These are phyloP conservation scores for Oxyura jamaicensis DNA, from an alignment of 2,113 vertebrate species.

Conservation along the genomic window DNA sequence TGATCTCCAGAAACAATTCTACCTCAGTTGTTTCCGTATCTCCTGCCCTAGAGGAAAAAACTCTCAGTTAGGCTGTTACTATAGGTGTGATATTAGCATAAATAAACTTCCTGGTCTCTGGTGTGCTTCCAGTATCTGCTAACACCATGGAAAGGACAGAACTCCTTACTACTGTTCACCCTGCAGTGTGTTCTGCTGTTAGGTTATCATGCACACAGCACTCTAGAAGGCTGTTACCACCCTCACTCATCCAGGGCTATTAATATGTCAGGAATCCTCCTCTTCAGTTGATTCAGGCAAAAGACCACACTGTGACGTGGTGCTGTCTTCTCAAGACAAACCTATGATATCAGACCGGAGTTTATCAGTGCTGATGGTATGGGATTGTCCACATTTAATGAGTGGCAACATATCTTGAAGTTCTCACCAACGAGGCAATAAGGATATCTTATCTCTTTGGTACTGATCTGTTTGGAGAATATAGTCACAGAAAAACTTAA, in stretches of 20 bases:
- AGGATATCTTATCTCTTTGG: background rate
- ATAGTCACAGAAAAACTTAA: background rate
- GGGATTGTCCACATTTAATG: background rate
- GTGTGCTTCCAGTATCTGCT: background rate
- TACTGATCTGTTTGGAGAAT: background rate
- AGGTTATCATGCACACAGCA: background rate
- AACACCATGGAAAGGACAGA: background rate
- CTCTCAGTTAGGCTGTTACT: background rate
- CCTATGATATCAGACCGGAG: background rate
- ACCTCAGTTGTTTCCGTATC: background rate
- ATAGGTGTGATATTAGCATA: background rate
- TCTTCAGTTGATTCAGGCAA: background rate
- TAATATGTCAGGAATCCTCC: background rate
- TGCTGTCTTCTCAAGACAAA: background rate
- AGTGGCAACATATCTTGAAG: background rate
- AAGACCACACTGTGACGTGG: background rate
- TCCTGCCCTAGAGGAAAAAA: background rate
- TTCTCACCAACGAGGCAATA: background rate
- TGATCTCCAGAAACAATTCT: background rate
- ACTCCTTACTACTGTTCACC: background rate
- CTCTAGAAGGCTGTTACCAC: background rate
- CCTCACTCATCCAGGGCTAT: background rate
- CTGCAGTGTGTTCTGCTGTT: background rate
- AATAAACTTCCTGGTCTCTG: background rate
- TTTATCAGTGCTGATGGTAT: background rate